Percentiles rank a stretch among this genome's conserved stretches.
These are phyloP conservation scores for Drymonia ruficornis DNA, from an alignment of 2,888 invertebrate species.

Conservation along the genomic window DNA sequence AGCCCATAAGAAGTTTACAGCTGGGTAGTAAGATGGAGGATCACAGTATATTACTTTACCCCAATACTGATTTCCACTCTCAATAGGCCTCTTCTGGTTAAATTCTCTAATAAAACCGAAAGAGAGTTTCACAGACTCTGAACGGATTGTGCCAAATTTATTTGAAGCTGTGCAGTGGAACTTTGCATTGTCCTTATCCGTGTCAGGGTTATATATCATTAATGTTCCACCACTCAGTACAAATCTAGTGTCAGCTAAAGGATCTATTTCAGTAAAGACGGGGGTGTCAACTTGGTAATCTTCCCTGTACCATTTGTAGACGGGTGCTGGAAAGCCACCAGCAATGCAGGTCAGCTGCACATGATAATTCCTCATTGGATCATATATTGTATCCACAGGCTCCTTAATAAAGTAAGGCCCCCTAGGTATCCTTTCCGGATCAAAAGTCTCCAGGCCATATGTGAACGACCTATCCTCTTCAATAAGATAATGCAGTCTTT, in stretches of 20 bases:
- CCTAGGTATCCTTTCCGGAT: slow-evolving; percentile 92
- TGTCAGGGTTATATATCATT: slow-evolving; percentile 94
- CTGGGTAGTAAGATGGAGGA: slow-evolving; percentile 96
- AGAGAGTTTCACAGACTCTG: slow-evolving; percentile 93
- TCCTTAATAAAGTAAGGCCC: slow-evolving; percentile 96
- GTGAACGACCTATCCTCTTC: slow-evolving; percentile 92
- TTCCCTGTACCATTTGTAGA: slow-evolving; percentile 95
- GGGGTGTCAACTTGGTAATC: slow-evolving; percentile 92
- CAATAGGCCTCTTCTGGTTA: slow-evolving; percentile 93
- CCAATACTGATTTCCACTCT: slow-evolving; percentile 96
- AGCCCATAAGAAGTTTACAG: slow-evolving; percentile 96
- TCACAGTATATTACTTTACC: slow-evolving; percentile 97
- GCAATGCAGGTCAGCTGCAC: slow-evolving; percentile 92
- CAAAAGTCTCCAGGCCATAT: slow-evolving; percentile 93
- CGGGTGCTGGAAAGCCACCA: slow-evolving; percentile 95
- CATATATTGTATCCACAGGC: slow-evolving; percentile 93
- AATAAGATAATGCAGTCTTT: slow-evolving; percentile 88
- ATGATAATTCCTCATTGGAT: slow-evolving; percentile 91
- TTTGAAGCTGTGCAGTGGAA: slow-evolving; percentile 98
- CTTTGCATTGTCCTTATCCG: slow-evolving; percentile 91
- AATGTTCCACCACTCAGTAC: slow-evolving; percentile 96
- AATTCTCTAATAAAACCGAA: slow-evolving; percentile 97
- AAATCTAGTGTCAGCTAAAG: slow-evolving; percentile 89
- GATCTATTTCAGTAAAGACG: slow-evolving; percentile 90
- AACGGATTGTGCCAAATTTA: slow-evolving; percentile 93